A percentile compares a stretch with the other conserved stretches of the same genome.
These are phyloP conservation scores for Tipula vernalis DNA, from an alignment of 2,888 invertebrate genomes.

Conservation along the genomic window DNA sequence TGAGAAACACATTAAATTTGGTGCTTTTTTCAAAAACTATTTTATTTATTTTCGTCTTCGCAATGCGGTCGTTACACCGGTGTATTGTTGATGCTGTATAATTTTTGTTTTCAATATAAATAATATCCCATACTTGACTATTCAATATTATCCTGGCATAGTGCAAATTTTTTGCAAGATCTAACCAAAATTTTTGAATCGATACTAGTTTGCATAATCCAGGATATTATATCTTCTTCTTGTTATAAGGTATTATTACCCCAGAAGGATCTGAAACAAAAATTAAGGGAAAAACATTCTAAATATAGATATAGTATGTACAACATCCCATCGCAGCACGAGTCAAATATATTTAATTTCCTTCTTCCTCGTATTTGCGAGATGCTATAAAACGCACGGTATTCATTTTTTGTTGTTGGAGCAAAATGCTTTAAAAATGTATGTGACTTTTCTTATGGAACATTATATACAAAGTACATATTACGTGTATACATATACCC, in stretches of 20 bases:
- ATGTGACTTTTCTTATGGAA: not conserved
- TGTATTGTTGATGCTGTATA: not conserved
- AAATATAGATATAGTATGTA: not conserved
- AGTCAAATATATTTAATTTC: not conserved
- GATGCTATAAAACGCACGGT: not conserved
- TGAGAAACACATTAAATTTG: not conserved
- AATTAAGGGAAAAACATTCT: not conserved
- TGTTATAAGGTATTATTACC: not conserved
- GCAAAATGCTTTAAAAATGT: not conserved
- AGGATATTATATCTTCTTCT: not conserved
- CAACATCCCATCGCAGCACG: not conserved
- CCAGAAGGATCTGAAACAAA: not conserved
- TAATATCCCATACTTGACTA: not conserved
- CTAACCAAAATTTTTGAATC: not conserved
- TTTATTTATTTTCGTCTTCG: not conserved
- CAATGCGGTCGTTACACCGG: not conserved
- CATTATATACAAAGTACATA: not conserved
- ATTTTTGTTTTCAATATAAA: not conserved
- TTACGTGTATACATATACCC: not conserved
- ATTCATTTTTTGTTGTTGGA: not conserved
- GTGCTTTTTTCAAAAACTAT: too few relatives aligned
- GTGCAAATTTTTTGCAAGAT: not conserved
- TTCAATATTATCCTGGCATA: not conserved
- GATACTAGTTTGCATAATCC: not conserved
- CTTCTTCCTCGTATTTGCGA: not conserved